Evolutionary conservation across 2,888 invertebrate genomes (phyloP).

Genomic region (Cantharis lateralis): DNA sequence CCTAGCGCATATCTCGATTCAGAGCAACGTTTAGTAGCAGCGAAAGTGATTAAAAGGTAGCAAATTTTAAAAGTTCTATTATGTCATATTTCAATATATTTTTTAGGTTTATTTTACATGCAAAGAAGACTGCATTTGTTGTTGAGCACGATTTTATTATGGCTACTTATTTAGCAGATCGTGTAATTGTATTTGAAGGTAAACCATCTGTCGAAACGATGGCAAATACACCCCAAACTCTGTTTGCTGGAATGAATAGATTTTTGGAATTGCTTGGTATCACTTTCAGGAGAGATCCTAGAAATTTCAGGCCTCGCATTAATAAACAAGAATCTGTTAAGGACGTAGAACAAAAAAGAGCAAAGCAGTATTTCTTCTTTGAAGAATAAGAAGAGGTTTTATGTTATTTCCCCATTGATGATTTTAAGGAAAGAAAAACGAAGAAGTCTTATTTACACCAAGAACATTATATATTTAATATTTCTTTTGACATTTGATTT

Average conservation of each 20-base stretch:
- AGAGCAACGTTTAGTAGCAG: constrained; percentile 98
- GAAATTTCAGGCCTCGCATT: constrained; percentile 97
- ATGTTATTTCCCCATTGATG: not conserved
- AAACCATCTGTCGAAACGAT: constrained; percentile 85
- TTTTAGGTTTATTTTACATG: constrained; percentile 90
- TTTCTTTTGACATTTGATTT: not conserved
- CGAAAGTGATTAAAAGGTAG: constrained; percentile 97
- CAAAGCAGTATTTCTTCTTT: constrained; percentile 98
- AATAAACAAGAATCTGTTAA: constrained; percentile 97
- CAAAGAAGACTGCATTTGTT: constrained; percentile 98
- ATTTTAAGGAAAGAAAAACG: not conserved
- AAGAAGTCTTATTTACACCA: not conserved
- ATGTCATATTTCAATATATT: not conserved
- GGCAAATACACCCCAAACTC: constrained; percentile 89
- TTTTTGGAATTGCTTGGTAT: constrained; percentile 95
- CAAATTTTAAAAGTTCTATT: not conserved
- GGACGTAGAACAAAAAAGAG: constrained; percentile 95
- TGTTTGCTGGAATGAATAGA: constrained; percentile 97
- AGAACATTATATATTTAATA: not conserved
- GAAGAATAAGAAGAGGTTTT: constrained; percentile 67
- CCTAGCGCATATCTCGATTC: constrained; percentile 99
- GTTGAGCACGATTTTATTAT: constrained; percentile 99
- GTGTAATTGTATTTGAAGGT: constrained; percentile 98
- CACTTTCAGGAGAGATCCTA: constrained; percentile 97
- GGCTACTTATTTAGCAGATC: constrained; percentile 98